These are phyloP conservation scores for Tinea semifulvella DNA, from an alignment of 2,888 invertebrate species.

Conservation along the genomic window DNA sequence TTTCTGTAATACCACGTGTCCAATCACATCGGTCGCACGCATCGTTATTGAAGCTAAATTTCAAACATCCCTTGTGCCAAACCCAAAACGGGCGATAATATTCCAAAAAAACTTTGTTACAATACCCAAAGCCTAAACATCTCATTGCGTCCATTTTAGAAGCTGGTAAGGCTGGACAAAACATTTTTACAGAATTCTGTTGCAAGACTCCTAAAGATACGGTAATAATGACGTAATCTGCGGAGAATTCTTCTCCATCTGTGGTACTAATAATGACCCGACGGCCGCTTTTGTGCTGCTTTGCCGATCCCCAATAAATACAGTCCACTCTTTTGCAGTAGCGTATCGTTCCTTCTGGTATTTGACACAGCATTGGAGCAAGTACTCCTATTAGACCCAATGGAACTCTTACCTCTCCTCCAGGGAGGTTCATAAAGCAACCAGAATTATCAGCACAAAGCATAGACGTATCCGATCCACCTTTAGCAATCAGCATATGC, in stretches of 20 bases:
- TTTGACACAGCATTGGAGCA: conserved; percentile 70
- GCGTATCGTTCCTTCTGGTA: conserved; percentile 68
- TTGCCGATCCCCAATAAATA: conserved; percentile 72
- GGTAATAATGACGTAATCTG: conserved; percentile 83
- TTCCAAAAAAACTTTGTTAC: conserved; percentile 80
- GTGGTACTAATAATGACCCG: conserved; percentile 69
- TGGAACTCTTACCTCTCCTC: conserved; percentile 68
- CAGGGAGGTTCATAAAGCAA: conserved; percentile 64
- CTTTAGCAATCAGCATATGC: conserved; percentile 67
- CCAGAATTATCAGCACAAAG: conserved; percentile 46
- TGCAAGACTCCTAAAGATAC: conserved; percentile 80
- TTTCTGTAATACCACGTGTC: conserved; percentile 75
- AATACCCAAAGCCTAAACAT: conserved; percentile 74
- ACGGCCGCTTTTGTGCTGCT: conserved; percentile 40
- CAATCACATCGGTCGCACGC: conserved; percentile 69
- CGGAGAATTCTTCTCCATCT: conserved; percentile 74
- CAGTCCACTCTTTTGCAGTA: conserved; percentile 76
- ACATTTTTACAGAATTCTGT: conserved; percentile 69
- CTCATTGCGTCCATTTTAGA: conserved; percentile 76
- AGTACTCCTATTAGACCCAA: conserved; percentile 71
- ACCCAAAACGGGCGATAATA: conserved; percentile 78
- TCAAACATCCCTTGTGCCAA: conserved; percentile 72
- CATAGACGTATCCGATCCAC: conserved; percentile 70
- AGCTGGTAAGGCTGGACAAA: conserved; percentile 75
- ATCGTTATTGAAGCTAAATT: conserved; percentile 69